Evolutionary conservation across 2,113 vertebrate genomes (phyloP).

Genomic region (Carassius gibelio): DNA sequence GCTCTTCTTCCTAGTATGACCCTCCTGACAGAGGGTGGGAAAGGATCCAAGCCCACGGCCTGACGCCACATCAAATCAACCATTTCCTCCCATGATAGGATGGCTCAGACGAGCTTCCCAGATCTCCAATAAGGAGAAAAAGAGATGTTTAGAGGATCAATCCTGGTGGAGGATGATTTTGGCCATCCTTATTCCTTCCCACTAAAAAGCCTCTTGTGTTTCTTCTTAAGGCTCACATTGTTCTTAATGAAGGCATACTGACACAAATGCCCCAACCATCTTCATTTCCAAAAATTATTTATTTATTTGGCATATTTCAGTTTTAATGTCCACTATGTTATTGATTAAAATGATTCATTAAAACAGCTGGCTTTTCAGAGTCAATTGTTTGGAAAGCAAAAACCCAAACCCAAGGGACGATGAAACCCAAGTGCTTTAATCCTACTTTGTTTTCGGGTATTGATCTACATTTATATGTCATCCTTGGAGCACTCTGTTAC

Average conservation of each 20-base stretch:
- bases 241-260: constrained; percentile 1
- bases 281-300: not conserved
- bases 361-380: too few species aligned
- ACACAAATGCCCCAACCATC: not conserved
- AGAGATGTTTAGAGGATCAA: constrained; percentile 58
- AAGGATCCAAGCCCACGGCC: constrained; percentile 64
- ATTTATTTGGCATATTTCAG: not conserved
- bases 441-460: not conserved
- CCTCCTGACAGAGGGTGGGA: constrained; percentile 54
- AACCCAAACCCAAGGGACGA: not conserved
- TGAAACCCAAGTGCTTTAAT: not conserved
- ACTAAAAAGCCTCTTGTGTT: constrained; percentile 46
- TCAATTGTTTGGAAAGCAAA: not conserved
- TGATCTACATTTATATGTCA: not conserved
- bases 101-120: constrained; percentile 72
- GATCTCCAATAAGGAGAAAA: constrained; percentile 64
- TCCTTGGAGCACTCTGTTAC: not conserved
- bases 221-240: constrained; percentile 29
- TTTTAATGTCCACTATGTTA: not conserved
- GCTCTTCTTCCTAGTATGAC: constrained; percentile 32
- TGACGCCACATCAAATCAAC: constrained; percentile 73
- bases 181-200: constrained; percentile 19
- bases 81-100: constrained; percentile 74
- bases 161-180: constrained; percentile 63
- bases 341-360: not conserved